phyloP scores from a whole-genome alignment of 2,888 invertebrate species.

The Drosophila differens region DNA sequence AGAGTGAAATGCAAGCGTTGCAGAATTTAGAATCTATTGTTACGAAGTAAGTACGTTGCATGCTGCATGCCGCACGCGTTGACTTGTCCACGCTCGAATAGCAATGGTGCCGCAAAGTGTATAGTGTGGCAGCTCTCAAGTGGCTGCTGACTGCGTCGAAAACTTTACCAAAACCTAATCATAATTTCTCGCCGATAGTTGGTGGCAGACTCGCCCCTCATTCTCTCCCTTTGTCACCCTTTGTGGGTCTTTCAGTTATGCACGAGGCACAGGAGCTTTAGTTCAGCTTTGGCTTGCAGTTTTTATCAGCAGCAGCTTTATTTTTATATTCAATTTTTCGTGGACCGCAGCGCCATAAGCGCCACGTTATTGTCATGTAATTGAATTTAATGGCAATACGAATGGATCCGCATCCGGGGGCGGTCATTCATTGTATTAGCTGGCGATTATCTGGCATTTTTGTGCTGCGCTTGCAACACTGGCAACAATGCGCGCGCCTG shows the following conservation, averaged over 20 bases:
- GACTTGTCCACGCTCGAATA: constrained; percentile 44
- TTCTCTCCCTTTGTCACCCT: neutral
- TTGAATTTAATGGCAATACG: constrained; percentile 78
- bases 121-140: constrained; percentile 57
- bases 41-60: constrained; percentile 20
- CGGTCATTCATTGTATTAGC: constrained; percentile 72
- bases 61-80: constrained; percentile 14
- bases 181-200: constrained; percentile 69
- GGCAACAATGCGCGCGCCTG: constrained; percentile 46
- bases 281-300: constrained; percentile 55
- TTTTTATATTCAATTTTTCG: constrained; percentile 76
- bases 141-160: constrained; percentile 54
- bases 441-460: constrained; percentile 73
- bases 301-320: constrained; percentile 74
- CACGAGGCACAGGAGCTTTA: constrained; percentile 44
- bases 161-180: constrained; percentile 75
- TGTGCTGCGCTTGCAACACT: constrained; percentile 67
- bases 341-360: constrained; percentile 73
- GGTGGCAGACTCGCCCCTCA: constrained; percentile 1
- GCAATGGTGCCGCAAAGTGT: constrained; percentile 54
- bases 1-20: constrained; percentile 66
- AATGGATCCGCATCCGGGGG: constrained; percentile 69
- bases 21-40: constrained; percentile 61
- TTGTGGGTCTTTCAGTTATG: constrained; percentile 22
- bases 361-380: constrained; percentile 79